Evolutionary conservation across 2,797 vertebrate species (phyloP), one percentile per base, ranked within the genome.

Genomic region (Arrhamphus sclerolepis): DNA sequence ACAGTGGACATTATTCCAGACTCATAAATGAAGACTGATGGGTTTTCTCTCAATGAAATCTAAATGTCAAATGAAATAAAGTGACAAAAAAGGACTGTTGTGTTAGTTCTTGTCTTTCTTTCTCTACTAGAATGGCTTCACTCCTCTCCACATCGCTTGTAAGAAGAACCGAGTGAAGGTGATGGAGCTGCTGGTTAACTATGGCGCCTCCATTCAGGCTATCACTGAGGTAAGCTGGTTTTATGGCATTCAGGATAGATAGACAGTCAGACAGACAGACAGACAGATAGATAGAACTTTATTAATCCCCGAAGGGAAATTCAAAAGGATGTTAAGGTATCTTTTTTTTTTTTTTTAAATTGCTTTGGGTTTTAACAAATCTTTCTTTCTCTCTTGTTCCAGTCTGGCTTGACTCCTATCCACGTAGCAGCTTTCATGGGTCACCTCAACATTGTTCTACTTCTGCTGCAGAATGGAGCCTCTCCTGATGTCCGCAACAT

Each of bases 161-260:
- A 98, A 99, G 94, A 98, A 99, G 94, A 98, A 98, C 90, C 91
- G 97, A 87, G 96, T 99, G 90, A 98, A 99, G 90, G 97, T 99
- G 91, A 99, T 98, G 97, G 96, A 98, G 84, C 94, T 99, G 77
- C 91, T 99, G 75, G 94, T 98, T 88, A 98, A 99, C 93, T 98
- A 98, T 67, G 97, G 97, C 77, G 96, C 96, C 72, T 97, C 96
- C 79, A 98, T 99, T 85, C 97, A 99, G 89, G 95, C 97, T 81
- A 95, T 98, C 57, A 99, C 97, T 66, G 97, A 99, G 95, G 97
- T 99, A 91, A 91, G 91, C 76, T 38, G 31, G 14, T 4, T 38
- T 38, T 3, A 14, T 16, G 34, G 5, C 13, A 3, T 38, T 38
- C 34, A 14, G 34, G 13, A 11, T 34, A 34, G n/a, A n/a, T n/a